Conservation (phyloP, 2,888 invertebrate species). For the Ypsolopha sequella region DNA sequence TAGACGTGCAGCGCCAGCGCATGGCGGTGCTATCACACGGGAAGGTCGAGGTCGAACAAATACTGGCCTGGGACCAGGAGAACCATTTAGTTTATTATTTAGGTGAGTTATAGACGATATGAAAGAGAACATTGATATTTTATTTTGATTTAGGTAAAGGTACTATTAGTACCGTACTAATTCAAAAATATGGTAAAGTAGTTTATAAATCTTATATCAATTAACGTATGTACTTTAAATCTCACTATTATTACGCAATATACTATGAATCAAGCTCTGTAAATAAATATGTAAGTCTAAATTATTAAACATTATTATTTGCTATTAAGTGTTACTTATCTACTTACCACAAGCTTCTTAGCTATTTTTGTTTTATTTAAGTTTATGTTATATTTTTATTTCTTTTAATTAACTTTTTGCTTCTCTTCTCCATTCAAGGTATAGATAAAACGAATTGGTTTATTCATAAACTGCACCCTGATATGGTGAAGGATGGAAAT, state of each 20-base stretch:
- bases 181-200: too few relatives aligned
- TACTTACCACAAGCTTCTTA: background rate
- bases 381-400: background rate
- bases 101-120: slow-evolving; percentile 31
- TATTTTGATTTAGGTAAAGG: too few relatives aligned
- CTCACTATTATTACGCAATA: too few relatives aligned
- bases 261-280: too few relatives aligned
- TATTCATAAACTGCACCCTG: slow-evolving; percentile 50
- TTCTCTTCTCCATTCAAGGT: slow-evolving; percentile 43
- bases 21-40: slow-evolving; percentile 90
- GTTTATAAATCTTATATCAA: too few relatives aligned
- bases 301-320: too few relatives aligned
- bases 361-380: slow-evolving; percentile 6
- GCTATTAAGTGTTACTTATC: background rate
- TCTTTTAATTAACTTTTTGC: slow-evolving; percentile 1
- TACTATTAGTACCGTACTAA: too few relatives aligned
- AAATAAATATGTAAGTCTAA: too few relatives aligned
- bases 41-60: slow-evolving; percentile 84
- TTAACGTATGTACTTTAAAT: too few relatives aligned
- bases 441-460: slow-evolving; percentile 43
- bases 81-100: slow-evolving; percentile 85
- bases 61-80: slow-evolving; percentile 87
- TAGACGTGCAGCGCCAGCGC: slow-evolving; percentile 84
- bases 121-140: too few relatives aligned
- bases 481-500: slow-evolving; percentile 51